A percentile compares a stretch with the other conserved stretches of the same genome.
Conservation (phyloP, 2,113 vertebrate species). For the Pelecanus crispus region DNA sequence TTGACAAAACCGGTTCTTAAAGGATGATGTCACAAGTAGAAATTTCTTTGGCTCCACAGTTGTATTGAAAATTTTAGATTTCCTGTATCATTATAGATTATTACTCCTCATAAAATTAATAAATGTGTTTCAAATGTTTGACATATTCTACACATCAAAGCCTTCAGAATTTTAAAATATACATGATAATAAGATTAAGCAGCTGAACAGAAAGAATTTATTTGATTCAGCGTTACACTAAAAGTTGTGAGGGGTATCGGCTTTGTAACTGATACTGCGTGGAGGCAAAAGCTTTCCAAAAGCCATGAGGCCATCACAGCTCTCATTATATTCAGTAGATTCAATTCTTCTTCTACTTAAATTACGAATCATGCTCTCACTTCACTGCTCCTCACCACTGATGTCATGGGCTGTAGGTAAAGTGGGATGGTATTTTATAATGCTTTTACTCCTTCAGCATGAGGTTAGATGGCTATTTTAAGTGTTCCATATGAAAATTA, state of each 20-base stretch:
- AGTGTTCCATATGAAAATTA: neutral
- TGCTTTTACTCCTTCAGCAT: neutral
- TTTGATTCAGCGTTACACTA: neutral
- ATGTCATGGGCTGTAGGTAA: neutral
- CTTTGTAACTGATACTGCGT: neutral
- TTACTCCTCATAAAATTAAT: constrained; percentile 66
- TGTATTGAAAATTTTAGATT: constrained; percentile 27
- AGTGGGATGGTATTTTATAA: neutral
- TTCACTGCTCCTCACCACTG: neutral
- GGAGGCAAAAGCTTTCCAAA: neutral
- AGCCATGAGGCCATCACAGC: neutral
- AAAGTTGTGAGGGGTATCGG: neutral
- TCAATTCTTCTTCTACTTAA: neutral
- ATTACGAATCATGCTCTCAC: neutral
- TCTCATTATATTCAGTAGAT: neutral
- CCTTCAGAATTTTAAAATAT: constrained; percentile 20
- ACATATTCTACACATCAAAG: neutral
- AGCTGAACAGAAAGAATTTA: constrained; percentile 12
- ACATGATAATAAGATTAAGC: constrained; percentile 36
- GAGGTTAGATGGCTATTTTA: neutral
- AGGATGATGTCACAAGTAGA: constrained; percentile 39
- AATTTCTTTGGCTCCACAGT: constrained; percentile 41
- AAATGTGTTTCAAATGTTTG: constrained; percentile 58
- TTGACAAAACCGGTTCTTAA: constrained; percentile 47
- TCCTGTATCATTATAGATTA: constrained; percentile 49